A percentile compares a stretch with the other conserved stretches of the same genome.
phyloP scores from a whole-genome alignment of 2,888 invertebrate genomes.

The Lamellibrachia columna region DNA sequence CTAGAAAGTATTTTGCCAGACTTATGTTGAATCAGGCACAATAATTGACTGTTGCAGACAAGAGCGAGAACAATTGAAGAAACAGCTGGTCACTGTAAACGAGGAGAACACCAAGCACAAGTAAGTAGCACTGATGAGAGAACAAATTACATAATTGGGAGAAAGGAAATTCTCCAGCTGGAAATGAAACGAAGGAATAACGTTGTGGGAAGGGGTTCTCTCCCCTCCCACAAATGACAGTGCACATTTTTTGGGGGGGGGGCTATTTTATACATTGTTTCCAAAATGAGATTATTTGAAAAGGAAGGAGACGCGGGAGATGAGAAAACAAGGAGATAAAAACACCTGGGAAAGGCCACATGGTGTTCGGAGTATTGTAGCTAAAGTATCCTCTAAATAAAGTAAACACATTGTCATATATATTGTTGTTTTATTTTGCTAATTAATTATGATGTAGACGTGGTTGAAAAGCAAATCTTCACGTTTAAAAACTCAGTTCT shows the following conservation, averaged over 20 bases:
- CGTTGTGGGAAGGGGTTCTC: too few species aligned
- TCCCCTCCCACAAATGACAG: too few species aligned
- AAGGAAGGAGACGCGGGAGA: too few species aligned
- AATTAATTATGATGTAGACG: not conserved
- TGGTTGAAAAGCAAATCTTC: not conserved
- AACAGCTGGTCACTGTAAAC: constrained; percentile 26
- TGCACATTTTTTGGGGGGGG: too few species aligned
- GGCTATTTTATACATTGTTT: too few species aligned
- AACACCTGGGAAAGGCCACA: not conserved
- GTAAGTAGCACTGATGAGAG: not conserved
- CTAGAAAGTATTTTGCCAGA: too few species aligned
- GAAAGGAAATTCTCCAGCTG: too few species aligned
- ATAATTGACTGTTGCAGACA: constrained; percentile 25
- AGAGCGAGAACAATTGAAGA: constrained; percentile 35
- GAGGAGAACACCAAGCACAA: constrained; percentile 31
- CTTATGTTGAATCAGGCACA: too few species aligned
- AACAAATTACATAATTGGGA: too few species aligned
- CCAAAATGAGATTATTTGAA: too few species aligned
- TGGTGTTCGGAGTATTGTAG: too few species aligned
- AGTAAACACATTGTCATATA: not conserved
- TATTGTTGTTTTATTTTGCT: not conserved
- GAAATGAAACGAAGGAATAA: too few species aligned
- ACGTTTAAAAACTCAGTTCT: not conserved
- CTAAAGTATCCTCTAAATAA: not conserved
- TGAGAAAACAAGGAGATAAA: not conserved